Evolutionary conservation across 2,113 vertebrate genomes (phyloP).

Genomic region (human): DNA sequence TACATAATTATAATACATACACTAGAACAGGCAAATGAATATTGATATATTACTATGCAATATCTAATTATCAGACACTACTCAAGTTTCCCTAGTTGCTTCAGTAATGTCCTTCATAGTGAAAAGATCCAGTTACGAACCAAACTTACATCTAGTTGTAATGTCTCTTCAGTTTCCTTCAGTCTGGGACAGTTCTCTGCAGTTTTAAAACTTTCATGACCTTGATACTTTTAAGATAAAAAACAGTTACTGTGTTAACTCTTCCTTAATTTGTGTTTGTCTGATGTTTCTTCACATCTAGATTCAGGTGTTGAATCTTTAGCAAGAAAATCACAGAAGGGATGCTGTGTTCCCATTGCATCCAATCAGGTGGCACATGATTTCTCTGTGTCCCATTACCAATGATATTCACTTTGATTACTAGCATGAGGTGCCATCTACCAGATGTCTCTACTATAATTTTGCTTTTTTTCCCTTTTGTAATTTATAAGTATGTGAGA

Average conservation of each 20-base stretch:
- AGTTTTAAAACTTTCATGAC: background rate
- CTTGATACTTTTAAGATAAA: background rate
- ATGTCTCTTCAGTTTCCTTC: background rate
- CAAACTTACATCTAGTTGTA: background rate
- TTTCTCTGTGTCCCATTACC: background rate
- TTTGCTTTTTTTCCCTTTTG: background rate
- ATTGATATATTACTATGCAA: background rate
- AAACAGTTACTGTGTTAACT: background rate
- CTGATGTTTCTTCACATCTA: background rate
- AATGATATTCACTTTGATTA: background rate
- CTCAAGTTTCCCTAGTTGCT: background rate
- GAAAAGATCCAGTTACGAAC: background rate
- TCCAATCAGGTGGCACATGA: background rate
- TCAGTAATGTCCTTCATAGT: background rate
- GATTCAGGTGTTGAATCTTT: background rate
- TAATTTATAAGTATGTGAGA: background rate
- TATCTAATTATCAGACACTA: background rate
- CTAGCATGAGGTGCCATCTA: background rate
- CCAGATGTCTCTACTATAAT: background rate
- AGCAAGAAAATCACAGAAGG: background rate
- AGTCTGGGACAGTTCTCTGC: background rate
- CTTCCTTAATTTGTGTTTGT: background rate
- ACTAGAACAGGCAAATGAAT: background rate
- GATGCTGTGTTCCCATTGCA: background rate
- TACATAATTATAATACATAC: background rate